These are phyloP conservation scores for Microchirus variegatus DNA, from an alignment of 2,797 vertebrate species.

Conservation along the genomic window DNA sequence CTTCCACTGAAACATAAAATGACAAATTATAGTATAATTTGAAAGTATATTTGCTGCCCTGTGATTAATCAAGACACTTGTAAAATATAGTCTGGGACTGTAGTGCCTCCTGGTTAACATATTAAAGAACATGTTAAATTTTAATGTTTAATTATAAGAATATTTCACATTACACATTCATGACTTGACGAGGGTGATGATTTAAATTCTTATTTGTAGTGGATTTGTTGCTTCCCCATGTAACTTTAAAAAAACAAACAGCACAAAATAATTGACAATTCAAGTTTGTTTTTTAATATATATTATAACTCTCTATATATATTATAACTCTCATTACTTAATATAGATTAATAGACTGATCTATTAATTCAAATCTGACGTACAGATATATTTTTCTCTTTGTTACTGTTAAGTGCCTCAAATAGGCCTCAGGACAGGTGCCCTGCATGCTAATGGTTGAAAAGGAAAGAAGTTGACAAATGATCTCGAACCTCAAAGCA, in stretches of 20 bases:
- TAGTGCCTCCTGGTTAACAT: constrained; percentile 73
- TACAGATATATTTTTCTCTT: background rate
- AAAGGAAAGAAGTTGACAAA: constrained; percentile 48
- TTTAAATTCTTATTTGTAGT: constrained; percentile 51
- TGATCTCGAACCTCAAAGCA: constrained; percentile 55
- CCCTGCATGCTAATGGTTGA: constrained; percentile 33
- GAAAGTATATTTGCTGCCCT: constrained; percentile 65
- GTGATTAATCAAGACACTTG: constrained; percentile 76
- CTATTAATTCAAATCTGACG: background rate
- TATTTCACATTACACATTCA: constrained; percentile 77
- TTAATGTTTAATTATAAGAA: constrained; percentile 83
- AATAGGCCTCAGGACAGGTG: constrained; percentile 1
- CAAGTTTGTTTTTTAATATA: background rate
- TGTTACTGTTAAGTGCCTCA: background rate
- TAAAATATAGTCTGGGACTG: constrained; percentile 55
- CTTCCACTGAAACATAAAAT: constrained; percentile 50
- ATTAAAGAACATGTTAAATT: constrained; percentile 76
- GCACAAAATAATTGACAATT: background rate
- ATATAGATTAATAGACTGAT: too few relatives aligned
- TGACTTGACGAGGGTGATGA: constrained; percentile 63
- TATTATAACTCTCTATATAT: constrained; percentile 6
- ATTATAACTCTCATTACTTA: background rate
- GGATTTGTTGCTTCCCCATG: constrained; percentile 23
- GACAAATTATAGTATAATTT: constrained; percentile 70
- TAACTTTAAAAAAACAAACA: constrained; percentile 44